Evolutionary conservation across 2,888 invertebrate species (phyloP), one percentile per base, ranked within the genome.

Genomic region (Drosophila macrospina): DNA sequence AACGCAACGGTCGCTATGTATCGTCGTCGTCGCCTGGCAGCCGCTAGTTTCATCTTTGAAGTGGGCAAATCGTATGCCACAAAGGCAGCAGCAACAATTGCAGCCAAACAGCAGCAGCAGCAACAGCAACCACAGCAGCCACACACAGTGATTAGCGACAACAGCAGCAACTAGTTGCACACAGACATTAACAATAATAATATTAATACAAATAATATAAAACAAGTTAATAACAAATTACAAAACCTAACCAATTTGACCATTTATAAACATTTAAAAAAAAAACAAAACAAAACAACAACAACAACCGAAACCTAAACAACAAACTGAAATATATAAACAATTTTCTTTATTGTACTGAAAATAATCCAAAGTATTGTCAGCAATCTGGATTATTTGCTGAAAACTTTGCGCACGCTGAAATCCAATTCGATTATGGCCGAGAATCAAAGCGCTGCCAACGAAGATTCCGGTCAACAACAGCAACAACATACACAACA

Each of bases 361-460:
- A 42, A 75, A 77, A 82, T 86, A 89, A 89, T 88, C 88, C 88
- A 74, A 72, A 50, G 67, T 70, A 80, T 78, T 77, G 79, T 63
- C 69, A 69, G 76, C 90, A 83, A 91, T 78, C 91, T 90, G 90
- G 91, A 90, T 90, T 91, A 91, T 90, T 83, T 90, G 86, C 89
- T 91, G 67, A 90, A 90, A 74, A 90, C 91, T 82, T 90, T 90
- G 74, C 91, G 90, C 48, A 90, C 91, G 78, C 89, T 90, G 72
- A 91, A 91, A 86, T 88, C 87, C 80, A 89, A 83, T 76, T 91
- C 91, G 90, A 91, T 90, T 88, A 91, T 91, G 91, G 91, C 91
- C 87, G 91, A 91, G 88, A 91, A 91, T 89, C 91, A 91, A 88
- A 91, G 91, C 69, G 91, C 91, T 69, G 91, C 91, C 69, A 91